A percentile compares a stretch with the other conserved stretches of the same genome.
Evolutionary conservation across 2,888 invertebrate species (phyloP).

Genomic region (Limulus polyphemus): DNA sequence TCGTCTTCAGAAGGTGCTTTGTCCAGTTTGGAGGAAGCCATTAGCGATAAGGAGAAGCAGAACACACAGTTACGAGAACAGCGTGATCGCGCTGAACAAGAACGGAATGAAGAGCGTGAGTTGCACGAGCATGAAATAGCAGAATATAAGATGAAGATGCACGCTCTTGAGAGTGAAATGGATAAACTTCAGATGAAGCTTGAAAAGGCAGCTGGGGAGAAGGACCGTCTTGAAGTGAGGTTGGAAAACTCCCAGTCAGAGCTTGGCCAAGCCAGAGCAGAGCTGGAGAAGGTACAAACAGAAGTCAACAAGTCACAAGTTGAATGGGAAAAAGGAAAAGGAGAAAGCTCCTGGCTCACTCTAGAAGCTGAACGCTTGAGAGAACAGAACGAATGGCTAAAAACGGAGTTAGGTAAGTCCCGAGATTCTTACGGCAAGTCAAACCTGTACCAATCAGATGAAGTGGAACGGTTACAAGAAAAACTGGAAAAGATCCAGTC

Average conservation of each 20-base stretch:
- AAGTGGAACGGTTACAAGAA: conserved; percentile 54
- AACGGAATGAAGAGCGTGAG: conserved; percentile 90
- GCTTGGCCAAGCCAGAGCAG: conserved; percentile 84
- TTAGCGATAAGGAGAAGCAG: conserved; percentile 93
- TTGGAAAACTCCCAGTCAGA: conserved; percentile 85
- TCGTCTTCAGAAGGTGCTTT: conserved; percentile 82
- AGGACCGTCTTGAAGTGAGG: conserved; percentile 78
- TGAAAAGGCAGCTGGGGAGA: conserved; percentile 77
- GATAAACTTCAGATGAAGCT: conserved; percentile 51
- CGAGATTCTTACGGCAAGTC: conserved; percentile 53
- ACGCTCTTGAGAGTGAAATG: conserved; percentile 70
- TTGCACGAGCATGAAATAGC: conserved; percentile 83
- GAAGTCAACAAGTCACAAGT: conserved; percentile 79
- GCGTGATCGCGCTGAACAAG: conserved; percentile 85
- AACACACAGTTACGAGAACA: conserved; percentile 88
- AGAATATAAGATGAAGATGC: conserved; percentile 87
- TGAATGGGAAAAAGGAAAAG: conserved; percentile 73
- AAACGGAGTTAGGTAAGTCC: conserved; percentile 59
- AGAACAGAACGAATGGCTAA: conserved; percentile 52
- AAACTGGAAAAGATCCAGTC: conserved; percentile 71
- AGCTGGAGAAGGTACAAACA: conserved; percentile 76
- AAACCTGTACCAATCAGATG: conserved; percentile 53
- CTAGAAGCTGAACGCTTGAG: conserved; percentile 65
- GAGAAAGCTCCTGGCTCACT: conserved; percentile 45
- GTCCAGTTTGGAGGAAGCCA: conserved; percentile 83